phyloP scores from a whole-genome alignment of 2,888 invertebrate species.

The Cinara cedri region DNA sequence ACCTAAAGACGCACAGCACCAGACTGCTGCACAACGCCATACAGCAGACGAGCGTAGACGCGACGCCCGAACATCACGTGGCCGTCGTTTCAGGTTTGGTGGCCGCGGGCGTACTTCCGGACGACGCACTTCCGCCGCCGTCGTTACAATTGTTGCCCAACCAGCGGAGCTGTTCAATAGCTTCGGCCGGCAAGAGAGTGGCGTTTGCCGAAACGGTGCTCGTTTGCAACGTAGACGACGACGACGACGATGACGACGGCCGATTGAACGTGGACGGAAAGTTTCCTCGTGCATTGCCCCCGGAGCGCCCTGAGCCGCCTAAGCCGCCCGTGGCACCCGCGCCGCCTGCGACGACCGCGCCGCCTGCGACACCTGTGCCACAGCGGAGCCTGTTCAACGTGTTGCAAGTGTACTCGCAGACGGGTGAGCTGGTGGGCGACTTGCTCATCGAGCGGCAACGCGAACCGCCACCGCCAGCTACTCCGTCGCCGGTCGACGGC shows the following conservation, averaged over 20 bases:
- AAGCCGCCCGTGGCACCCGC: too few relatives aligned
- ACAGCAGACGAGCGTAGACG: conserved; percentile 54
- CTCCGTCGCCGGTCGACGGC: not conserved
- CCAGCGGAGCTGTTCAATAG: conserved; percentile 10
- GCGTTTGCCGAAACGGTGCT: conserved; percentile 37
- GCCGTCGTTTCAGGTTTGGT: conserved; percentile 17
- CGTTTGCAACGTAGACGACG: conserved; percentile 15
- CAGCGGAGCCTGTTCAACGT: conserved; percentile 2
- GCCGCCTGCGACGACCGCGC: not conserved
- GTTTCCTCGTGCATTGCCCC: too few relatives aligned
- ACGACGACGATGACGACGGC: not conserved
- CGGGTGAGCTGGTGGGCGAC: conserved; percentile 51
- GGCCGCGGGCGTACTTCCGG: conserved; percentile 2
- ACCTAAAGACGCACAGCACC: conserved; percentile 51
- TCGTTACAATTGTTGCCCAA: not conserved
- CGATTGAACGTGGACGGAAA: not conserved
- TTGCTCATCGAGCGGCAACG: conserved; percentile 42
- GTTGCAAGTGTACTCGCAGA: conserved; percentile 49
- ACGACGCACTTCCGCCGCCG: not conserved
- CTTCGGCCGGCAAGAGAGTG: conserved; percentile 38
- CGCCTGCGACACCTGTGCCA: not conserved
- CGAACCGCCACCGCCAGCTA: not conserved
- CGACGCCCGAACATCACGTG: conserved; percentile 42
- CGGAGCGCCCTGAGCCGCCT: too few relatives aligned
- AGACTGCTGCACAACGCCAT: conserved; percentile 47